Evolutionary conservation across 2,888 invertebrate genomes (phyloP), one percentile per base, ranked within the genome.

Genomic region (Drosophila emarginata): DNA sequence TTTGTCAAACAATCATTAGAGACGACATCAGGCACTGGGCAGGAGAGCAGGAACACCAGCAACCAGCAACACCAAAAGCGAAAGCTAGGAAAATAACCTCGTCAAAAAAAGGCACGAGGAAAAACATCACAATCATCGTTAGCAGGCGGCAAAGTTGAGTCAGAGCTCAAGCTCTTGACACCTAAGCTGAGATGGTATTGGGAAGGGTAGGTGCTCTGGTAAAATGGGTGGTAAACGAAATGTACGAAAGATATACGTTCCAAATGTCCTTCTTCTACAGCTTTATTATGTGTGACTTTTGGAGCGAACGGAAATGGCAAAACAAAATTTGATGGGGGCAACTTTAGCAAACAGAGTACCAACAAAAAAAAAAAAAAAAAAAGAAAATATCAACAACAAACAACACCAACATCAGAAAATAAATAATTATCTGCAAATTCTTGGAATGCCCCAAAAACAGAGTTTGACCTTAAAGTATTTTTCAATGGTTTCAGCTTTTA

Each of bases 1-100:
- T 83, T 81, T 83, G 81, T 73, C 81, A 81, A 86, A 83, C 81
- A 86, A 81, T 86, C 86, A 86, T 81, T 81, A 81, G 84, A 80
- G 80, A 74, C 77, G 84, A 45, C 45, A 21, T 77, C 77, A 84
- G 64, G 64, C 65, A 57, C 28, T 60, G 63, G 61, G 37, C 40
- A 39, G 32, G 37, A 51, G 23, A 14, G 11, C 21, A 45, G 18
- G 11, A 45, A 11, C 18, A 45, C 18, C 21, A 32, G 11, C 11
- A 45, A 7, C 6, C 40, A 14, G 18, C 7, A 18, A 15, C 40
- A 45, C 15, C 14, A 39, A 36, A 6, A 57, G 21, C 56, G 51
- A 28, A 14, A 75, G 59, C 39, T 57, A 54, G 36, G 54, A 54
- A 32, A 36, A 18, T 21, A 45, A 54, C 54, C 36, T 54, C 36